Evolutionary conservation across 2,113 vertebrate genomes (phyloP).

Genomic region (Ochotona princeps): DNA sequence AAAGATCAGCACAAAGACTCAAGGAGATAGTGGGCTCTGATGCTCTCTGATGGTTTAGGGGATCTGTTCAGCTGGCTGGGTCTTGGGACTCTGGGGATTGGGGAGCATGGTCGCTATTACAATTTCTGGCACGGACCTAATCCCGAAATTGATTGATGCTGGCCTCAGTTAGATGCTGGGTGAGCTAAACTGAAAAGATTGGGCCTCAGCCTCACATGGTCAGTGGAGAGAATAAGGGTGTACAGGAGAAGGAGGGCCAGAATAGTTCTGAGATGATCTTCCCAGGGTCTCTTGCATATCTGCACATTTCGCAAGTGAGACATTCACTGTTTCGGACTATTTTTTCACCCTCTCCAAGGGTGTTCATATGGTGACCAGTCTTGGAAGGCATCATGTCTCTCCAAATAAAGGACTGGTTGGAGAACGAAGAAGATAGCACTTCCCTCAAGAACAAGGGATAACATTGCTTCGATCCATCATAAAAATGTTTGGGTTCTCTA

Average conservation of each 20-base stretch:
- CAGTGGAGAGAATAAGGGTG: too few relatives aligned
- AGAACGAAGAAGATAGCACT: not conserved
- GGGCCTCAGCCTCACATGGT: not conserved
- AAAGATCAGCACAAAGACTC: slow-evolving; percentile 7
- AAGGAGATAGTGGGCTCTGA: not conserved
- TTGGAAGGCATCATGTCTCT: not conserved
- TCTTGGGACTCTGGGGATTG: not conserved
- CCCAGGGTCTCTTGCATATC: not conserved
- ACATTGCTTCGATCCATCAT: not conserved
- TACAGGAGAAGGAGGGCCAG: not conserved
- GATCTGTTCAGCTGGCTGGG: not conserved
- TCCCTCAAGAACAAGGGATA: not conserved
- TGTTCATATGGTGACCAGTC: not conserved
- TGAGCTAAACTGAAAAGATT: slow-evolving; percentile 24
- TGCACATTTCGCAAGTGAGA: not conserved
- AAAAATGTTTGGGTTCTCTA: not conserved
- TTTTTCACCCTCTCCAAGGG: slow-evolving; percentile 32
- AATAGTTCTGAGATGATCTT: not conserved
- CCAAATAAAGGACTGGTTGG: not conserved
- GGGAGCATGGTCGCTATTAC: not conserved
- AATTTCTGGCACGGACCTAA: too few relatives aligned
- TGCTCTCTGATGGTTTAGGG: not conserved
- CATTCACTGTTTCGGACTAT: not conserved
- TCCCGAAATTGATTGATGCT: not conserved
- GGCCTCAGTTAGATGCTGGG: not conserved